A percentile compares a stretch with the other conserved stretches of the same genome.
These are phyloP conservation scores for Drosophila leonis DNA, from an alignment of 2,888 invertebrate genomes.

Conservation along the genomic window DNA sequence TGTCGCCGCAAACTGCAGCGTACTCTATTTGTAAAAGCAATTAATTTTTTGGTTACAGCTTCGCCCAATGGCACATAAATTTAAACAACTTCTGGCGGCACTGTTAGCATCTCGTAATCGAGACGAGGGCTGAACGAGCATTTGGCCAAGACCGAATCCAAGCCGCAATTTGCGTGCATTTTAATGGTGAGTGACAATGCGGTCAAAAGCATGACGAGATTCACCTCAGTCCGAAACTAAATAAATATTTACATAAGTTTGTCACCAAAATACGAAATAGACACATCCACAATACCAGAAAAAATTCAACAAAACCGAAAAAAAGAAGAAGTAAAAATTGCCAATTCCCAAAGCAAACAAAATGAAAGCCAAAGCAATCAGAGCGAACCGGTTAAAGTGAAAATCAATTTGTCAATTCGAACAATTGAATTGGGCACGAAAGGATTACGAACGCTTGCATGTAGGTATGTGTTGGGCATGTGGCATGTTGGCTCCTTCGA, in stretches of 20 bases:
- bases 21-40: conserved; percentile 81
- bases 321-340: conserved; percentile 38
- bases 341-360: conserved; percentile 75
- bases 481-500: conserved; percentile 32
- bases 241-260: conserved; percentile 78
- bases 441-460: conserved; percentile 64
- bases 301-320: not conserved
- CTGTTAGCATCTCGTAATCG: conserved; percentile 58
- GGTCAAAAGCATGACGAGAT: conserved; percentile 38
- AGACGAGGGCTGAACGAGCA: conserved; percentile 40
- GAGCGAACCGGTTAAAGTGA: conserved; percentile 66
- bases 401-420: conserved; percentile 79
- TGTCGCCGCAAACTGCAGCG: conserved; percentile 56
- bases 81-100: conserved; percentile 57
- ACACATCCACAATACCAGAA: conserved; percentile 33
- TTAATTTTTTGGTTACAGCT: conserved; percentile 64
- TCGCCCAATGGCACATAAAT: conserved; percentile 75
- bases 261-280: conserved; percentile 68
- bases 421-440: conserved; percentile 76
- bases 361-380: conserved; percentile 68
- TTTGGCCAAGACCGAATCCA: conserved; percentile 45
- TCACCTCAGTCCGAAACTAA: conserved; percentile 64
- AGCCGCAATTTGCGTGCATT: conserved; percentile 70
- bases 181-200: conserved; percentile 57
- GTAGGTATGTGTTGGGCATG: not conserved